Evolutionary conservation across 2,113 vertebrate genomes (phyloP).

Genomic region (Psilopsiagon aymara): DNA sequence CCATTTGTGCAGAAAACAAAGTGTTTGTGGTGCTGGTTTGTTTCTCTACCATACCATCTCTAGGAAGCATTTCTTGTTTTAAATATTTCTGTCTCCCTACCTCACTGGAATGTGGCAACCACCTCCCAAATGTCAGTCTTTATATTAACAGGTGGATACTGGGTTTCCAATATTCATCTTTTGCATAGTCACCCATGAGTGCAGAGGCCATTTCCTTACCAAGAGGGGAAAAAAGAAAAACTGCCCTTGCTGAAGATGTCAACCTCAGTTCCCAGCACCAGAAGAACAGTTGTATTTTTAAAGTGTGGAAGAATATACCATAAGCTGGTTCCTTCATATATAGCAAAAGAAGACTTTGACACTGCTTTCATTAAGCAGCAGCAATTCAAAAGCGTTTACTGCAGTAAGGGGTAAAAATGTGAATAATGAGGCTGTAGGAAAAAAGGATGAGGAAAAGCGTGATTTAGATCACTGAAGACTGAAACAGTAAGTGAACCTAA

Average conservation of each 20-base stretch:
- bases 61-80: background rate
- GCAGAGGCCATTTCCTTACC: background rate
- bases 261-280: background rate
- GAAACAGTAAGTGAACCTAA: background rate
- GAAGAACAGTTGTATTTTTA: background rate
- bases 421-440: background rate
- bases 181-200: background rate
- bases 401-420: background rate
- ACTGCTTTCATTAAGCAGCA: background rate
- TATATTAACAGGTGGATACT: background rate
- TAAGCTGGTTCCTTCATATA: background rate
- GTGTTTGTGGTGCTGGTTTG: fast-evolving
- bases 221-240: background rate
- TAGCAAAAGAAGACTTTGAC: background rate
- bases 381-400: background rate
- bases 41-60: background rate
- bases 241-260: background rate
- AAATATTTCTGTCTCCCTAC: background rate
- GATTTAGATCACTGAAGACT: background rate
- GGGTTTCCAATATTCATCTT: background rate
- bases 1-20: background rate
- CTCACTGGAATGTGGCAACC: background rate
- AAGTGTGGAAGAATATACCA: background rate
- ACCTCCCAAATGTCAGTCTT: background rate
- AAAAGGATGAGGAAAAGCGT: background rate